Percentiles rank a stretch among this genome's conserved stretches.
Evolutionary conservation across 2,797 vertebrate genomes (phyloP).

Genomic region (Tadarida brasiliensis): DNA sequence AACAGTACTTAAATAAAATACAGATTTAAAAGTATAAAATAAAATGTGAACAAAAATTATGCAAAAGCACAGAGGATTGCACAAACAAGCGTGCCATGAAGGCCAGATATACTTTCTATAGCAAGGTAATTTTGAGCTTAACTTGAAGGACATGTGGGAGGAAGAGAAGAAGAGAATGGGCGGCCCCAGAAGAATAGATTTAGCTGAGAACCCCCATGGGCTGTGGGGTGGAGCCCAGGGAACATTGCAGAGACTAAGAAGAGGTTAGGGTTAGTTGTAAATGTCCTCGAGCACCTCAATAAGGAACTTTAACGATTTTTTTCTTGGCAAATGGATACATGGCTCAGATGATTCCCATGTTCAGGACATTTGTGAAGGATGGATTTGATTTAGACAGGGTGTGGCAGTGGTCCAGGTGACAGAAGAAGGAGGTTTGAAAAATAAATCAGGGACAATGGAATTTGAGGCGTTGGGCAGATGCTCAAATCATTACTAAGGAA

Average conservation of each 20-base stretch:
- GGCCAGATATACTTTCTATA: not conserved
- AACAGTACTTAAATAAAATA: not conserved
- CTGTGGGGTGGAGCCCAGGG: not conserved
- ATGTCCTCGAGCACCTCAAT: not conserved
- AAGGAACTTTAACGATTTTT: not conserved
- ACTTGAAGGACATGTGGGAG: not conserved
- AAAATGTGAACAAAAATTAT: not conserved
- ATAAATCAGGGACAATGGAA: not conserved
- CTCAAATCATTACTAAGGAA: not conserved
- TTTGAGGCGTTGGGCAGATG: not conserved
- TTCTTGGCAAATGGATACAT: not conserved
- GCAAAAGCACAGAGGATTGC: not conserved
- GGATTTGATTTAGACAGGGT: not conserved
- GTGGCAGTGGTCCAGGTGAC: not conserved
- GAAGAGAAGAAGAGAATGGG: not conserved
- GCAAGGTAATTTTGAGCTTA: not conserved
- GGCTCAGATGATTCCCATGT: not conserved
- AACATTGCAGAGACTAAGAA: not conserved
- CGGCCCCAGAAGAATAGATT: not conserved
- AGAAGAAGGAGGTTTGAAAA: not conserved
- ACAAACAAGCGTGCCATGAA: not conserved
- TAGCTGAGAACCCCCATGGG: not conserved
- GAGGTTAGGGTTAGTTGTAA: not conserved
- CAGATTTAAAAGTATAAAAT: not conserved
- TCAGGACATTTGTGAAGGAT: not conserved